phyloP scores from a whole-genome alignment of 1,140 invertebrate species.

The Pogonus chalceus region DNA sequence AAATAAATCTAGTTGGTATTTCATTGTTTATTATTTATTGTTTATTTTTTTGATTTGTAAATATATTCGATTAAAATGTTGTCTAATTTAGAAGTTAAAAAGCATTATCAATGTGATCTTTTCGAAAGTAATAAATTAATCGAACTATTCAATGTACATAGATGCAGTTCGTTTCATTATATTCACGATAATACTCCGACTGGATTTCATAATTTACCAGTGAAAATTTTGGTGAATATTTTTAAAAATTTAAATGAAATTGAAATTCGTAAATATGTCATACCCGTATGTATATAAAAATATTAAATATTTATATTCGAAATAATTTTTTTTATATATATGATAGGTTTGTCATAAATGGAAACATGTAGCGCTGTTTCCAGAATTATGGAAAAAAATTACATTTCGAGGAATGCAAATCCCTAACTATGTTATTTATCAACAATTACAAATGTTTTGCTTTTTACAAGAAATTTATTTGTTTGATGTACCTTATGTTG shows the following conservation, averaged over 20 bases:
- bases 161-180: too few relatives aligned
- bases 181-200: too few relatives aligned
- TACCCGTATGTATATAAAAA: conserved; percentile 10
- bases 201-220: conserved; percentile 14
- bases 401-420: conserved; percentile 7
- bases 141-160: too few relatives aligned
- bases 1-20: too few relatives aligned
- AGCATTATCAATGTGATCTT: too few relatives aligned
- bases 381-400: conserved; percentile 15
- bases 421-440: conserved; percentile 12
- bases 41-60: too few relatives aligned
- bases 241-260: conserved; percentile 14
- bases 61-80: too few relatives aligned
- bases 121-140: too few relatives aligned
- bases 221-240: conserved; percentile 13
- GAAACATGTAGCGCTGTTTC: conserved; percentile 11
- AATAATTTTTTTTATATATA: not conserved
- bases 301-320: not conserved
- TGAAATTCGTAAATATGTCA: conserved; percentile 12
- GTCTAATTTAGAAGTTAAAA: too few relatives aligned
- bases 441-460: conserved; percentile 5
- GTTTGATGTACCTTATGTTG: not conserved
- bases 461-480: conserved; percentile 2
- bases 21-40: too few relatives aligned
- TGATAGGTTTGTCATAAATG: conserved; percentile 16